Percentiles rank a stretch among this genome's conserved stretches.
Evolutionary conservation across 2,888 invertebrate genomes (phyloP).

Genomic region (Mesopsocus fuscifrons): DNA sequence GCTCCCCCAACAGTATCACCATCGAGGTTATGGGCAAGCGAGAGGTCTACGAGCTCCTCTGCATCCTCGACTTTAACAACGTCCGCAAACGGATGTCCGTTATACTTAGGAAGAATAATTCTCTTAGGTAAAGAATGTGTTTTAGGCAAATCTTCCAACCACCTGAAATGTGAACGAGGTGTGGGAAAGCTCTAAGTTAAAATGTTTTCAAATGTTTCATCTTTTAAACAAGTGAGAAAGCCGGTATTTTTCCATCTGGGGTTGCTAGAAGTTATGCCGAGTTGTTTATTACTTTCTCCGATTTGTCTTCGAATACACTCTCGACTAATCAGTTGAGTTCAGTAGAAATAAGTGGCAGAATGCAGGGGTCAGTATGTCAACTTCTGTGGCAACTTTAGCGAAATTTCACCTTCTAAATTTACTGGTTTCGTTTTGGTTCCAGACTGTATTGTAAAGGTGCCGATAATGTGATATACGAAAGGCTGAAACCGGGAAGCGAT

Average conservation of each 20-base stretch:
- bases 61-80: constrained; percentile 98
- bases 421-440: constrained; percentile 32
- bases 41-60: constrained; percentile 70
- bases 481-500: constrained; percentile 56
- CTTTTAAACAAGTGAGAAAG: too few species aligned
- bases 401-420: too few species aligned
- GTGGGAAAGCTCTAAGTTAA: neutral
- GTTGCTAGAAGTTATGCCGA: too few species aligned
- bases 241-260: too few species aligned
- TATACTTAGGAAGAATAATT: constrained; percentile 55
- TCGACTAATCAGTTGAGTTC: too few species aligned
- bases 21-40: constrained; percentile 49
- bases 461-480: constrained; percentile 93
- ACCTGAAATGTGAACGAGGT: too few species aligned
- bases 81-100: constrained; percentile 98
- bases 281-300: too few species aligned
- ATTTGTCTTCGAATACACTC: too few species aligned
- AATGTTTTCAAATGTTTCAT: neutral
- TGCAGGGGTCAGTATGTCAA: too few species aligned
- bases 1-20: constrained; percentile 81
- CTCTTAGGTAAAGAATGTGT: constrained; percentile 3
- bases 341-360: too few species aligned
- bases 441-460: constrained; percentile 95
- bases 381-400: too few species aligned
- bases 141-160: too few species aligned